Percentiles rank a stretch among this genome's conserved stretches.
Evolutionary conservation across 2,888 invertebrate species (phyloP).

Genomic region (Autographa pulchrina): DNA sequence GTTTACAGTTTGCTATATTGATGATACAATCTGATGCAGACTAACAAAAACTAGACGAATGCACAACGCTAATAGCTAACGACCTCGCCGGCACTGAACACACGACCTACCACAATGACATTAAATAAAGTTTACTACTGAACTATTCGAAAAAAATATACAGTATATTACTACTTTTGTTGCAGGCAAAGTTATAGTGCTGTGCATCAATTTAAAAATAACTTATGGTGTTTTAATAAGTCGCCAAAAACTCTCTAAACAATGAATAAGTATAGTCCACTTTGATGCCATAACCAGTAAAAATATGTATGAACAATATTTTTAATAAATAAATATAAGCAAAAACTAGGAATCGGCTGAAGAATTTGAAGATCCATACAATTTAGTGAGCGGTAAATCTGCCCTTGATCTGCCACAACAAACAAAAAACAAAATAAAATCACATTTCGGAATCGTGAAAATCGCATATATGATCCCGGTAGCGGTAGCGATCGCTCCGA

Average conservation of each 20-base stretch:
- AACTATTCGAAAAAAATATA: not conserved
- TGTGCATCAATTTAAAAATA: no score
- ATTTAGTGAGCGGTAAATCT: not conserved
- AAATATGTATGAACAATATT: no score
- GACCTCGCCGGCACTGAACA: slow-evolving; percentile 5
- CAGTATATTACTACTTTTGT: no score
- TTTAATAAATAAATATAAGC: no score
- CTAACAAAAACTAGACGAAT: slow-evolving; percentile 2
- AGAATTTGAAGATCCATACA: not conserved
- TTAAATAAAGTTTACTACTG: not conserved
- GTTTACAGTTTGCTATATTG: not conserved
- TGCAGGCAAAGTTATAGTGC: no score
- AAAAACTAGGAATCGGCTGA: no score
- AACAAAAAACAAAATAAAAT: not conserved
- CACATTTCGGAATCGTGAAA: not conserved
- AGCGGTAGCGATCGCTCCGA: slow-evolving; percentile 15
- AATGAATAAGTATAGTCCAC: no score
- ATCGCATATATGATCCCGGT: slow-evolving; percentile 7
- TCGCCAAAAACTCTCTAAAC: no score
- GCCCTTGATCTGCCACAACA: not conserved
- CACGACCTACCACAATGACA: slow-evolving; percentile 8
- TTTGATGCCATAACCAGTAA: no score
- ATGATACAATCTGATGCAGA: not conserved
- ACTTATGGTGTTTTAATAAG: no score
- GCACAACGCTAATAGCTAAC: not conserved